phyloP scores from a whole-genome alignment of 2,888 invertebrate genomes.

The Hirtodrosophila cameraria region DNA sequence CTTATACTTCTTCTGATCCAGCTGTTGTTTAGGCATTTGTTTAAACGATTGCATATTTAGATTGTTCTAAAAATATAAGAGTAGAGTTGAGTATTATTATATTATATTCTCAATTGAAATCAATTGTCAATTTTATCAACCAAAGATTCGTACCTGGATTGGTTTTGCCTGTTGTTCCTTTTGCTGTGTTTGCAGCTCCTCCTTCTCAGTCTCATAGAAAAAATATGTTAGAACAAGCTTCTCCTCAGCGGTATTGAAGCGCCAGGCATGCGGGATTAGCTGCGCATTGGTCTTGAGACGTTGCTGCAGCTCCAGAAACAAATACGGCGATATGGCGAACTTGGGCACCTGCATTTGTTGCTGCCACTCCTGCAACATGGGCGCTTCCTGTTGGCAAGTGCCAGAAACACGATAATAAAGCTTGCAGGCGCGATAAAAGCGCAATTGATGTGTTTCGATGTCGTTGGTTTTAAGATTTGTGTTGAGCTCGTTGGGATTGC shows the following conservation, averaged over 20 bases:
- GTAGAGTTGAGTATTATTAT: too few species aligned
- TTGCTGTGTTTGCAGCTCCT: slow-evolving; percentile 27
- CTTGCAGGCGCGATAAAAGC: slow-evolving; percentile 54
- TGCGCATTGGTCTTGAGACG: slow-evolving; percentile 69
- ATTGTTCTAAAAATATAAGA: too few species aligned
- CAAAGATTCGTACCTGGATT: background rate
- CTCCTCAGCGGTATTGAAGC: slow-evolving; percentile 66
- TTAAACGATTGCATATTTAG: background rate
- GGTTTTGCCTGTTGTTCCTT: background rate
- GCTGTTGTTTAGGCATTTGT: background rate
- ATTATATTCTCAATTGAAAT: background rate
- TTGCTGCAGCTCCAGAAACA: slow-evolving; percentile 66
- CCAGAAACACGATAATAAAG: slow-evolving; percentile 49
- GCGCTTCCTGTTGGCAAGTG: slow-evolving; percentile 1
- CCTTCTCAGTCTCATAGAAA: slow-evolving; percentile 69
- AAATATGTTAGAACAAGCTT: slow-evolving; percentile 77
- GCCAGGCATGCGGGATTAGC: slow-evolving; percentile 70
- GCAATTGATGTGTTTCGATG: slow-evolving; percentile 28
- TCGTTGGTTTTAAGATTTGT: too few species aligned
- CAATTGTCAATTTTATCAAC: too few species aligned
- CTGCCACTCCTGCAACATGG: slow-evolving; percentile 43
- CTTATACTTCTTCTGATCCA: slow-evolving; percentile 42
- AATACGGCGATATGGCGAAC: slow-evolving; percentile 74
- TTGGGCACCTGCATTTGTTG: slow-evolving; percentile 70
- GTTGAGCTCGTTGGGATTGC: slow-evolving; percentile 16